phyloP scores from a whole-genome alignment of 2,113 vertebrate species.

The Notothenia rossii region DNA sequence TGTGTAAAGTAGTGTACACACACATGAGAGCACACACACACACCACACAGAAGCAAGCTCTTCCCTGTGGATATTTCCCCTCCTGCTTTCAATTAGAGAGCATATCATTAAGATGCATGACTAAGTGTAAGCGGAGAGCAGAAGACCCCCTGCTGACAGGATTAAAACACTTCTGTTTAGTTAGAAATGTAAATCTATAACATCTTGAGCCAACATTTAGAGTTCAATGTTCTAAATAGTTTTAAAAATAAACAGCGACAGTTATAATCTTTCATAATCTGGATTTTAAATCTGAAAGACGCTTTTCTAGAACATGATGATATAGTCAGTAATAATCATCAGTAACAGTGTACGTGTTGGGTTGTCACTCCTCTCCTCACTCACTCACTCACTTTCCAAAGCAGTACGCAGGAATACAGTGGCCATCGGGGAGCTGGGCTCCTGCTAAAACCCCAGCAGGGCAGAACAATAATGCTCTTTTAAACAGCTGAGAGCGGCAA shows the following conservation, averaged over 20 bases:
- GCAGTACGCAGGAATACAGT: slow-evolving; percentile 59
- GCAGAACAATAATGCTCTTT: slow-evolving; percentile 81
- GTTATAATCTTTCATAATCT: slow-evolving; percentile 23
- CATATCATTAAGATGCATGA: slow-evolving; percentile 27
- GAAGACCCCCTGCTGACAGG: not conserved
- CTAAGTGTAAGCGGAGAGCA: not conserved
- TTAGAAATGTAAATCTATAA: slow-evolving; percentile 2
- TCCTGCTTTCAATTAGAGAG: slow-evolving; percentile 53
- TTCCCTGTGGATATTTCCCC: slow-evolving; percentile 31
- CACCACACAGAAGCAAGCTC: slow-evolving; percentile 5
- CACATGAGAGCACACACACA: slow-evolving; percentile 22
- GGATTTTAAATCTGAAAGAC: slow-evolving; percentile 22
- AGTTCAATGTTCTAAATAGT: not conserved
- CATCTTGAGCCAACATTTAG: not conserved
- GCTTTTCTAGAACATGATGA: slow-evolving; percentile 45
- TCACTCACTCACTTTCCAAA: slow-evolving; percentile 13
- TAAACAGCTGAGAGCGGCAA: slow-evolving; percentile 85
- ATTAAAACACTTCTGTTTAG: not conserved
- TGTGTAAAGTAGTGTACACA: slow-evolving; percentile 19
- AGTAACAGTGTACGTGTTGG: slow-evolving; percentile 17
- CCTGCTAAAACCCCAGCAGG: slow-evolving; percentile 63
- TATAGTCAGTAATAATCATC: slow-evolving; percentile 19
- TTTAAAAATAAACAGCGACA: slow-evolving; percentile 7
- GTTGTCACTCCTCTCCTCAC: not conserved
- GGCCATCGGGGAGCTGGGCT: slow-evolving; percentile 32